Percentiles rank a stretch among this genome's conserved stretches.
These are phyloP conservation scores for Lathamus discolor DNA, from an alignment of 2,113 vertebrate species.

Conservation along the genomic window DNA sequence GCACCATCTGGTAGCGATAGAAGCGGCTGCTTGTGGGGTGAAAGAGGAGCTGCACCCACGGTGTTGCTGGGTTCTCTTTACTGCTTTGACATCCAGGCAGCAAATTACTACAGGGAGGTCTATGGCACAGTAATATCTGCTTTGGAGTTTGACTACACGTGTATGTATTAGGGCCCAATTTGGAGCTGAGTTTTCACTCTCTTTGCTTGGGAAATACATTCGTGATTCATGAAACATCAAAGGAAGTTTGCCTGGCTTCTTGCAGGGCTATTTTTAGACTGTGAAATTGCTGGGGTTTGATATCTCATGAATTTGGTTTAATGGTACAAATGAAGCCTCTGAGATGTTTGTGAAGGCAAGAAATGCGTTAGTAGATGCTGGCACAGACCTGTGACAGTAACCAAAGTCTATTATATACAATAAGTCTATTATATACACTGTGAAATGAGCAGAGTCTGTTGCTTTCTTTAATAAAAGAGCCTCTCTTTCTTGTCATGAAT, in stretches of 20 bases:
- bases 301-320: constrained; percentile 4
- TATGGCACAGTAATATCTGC: not conserved
- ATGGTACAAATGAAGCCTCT: constrained; percentile 4
- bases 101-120: not conserved
- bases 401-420: not conserved
- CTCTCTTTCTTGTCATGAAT: not conserved
- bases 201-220: constrained; percentile 53
- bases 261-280: constrained; percentile 27
- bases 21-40: constrained; percentile 40
- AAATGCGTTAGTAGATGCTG: constrained; percentile 3
- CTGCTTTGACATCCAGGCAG: constrained; percentile 15
- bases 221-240: constrained; percentile 1
- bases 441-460: not conserved
- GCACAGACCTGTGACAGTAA: not conserved
- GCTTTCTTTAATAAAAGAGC: constrained; percentile 22
- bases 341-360: constrained; percentile 22
- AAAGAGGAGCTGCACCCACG: constrained; percentile 38
- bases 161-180: not conserved
- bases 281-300: constrained; percentile 46
- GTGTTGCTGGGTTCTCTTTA: not conserved
- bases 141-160: constrained; percentile 1
- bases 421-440: not conserved
- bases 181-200: constrained; percentile 25
- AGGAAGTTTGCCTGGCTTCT: constrained; percentile 39
- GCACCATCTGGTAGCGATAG: constrained; percentile 79